Conservation (phyloP, 2,797 vertebrate species). For the Neosilurus hyrtlii region DNA sequence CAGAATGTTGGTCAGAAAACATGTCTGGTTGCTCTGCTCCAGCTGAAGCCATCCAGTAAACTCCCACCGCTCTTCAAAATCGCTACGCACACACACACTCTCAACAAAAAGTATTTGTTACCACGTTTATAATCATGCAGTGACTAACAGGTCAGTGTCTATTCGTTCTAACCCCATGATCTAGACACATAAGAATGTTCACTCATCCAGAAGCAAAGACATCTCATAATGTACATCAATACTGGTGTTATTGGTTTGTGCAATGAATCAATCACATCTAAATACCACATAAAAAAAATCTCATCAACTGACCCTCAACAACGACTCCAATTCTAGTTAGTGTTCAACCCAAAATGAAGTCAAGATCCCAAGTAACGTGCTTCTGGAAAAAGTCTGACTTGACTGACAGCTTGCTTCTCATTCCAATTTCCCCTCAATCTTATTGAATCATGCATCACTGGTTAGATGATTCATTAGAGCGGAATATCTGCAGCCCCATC, state of each 20-base stretch:
- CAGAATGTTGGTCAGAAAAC: slow-evolving; percentile 35
- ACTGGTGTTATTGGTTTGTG: background rate
- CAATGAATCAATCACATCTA: background rate
- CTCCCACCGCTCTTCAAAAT: slow-evolving; percentile 37
- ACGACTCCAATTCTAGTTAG: background rate
- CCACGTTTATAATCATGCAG: slow-evolving; percentile 3
- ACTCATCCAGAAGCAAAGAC: background rate
- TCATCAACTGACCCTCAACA: background rate
- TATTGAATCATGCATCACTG: slow-evolving; percentile 22
- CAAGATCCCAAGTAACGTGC: slow-evolving; percentile 7
- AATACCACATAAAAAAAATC: background rate
- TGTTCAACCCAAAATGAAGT: background rate
- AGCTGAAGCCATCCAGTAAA: slow-evolving; percentile 18
- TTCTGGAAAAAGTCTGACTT: background rate
- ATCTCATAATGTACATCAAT: background rate
- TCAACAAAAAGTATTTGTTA: background rate
- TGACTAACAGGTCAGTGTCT: background rate
- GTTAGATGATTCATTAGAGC: slow-evolving; percentile 16
- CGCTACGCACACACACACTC: slow-evolving; percentile 8
- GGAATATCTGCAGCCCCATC: background rate
- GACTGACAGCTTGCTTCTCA: background rate
- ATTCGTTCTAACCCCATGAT: background rate
- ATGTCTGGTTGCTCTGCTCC: slow-evolving; percentile 9
- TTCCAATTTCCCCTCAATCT: slow-evolving; percentile 30
- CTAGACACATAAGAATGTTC: background rate